These are phyloP conservation scores for Hippocampus zosterae DNA, from an alignment of 2,113 vertebrate genomes.

Conservation along the genomic window DNA sequence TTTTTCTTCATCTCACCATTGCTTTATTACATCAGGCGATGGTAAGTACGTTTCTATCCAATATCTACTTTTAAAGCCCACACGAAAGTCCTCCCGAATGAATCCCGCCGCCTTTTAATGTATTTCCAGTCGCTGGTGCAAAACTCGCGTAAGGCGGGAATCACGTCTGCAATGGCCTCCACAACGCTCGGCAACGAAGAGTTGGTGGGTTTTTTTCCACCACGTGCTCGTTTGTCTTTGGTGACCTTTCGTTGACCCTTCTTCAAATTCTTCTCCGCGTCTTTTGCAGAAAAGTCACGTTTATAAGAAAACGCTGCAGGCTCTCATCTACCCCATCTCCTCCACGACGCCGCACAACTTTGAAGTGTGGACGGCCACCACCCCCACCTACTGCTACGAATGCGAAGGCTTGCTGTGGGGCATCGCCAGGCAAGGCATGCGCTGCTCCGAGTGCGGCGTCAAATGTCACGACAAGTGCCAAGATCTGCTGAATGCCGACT, in stretches of 20 bases:
- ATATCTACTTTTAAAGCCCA: not conserved
- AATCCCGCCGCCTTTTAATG: not conserved
- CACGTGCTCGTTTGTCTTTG: not conserved
- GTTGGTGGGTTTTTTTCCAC: slow-evolving; percentile 76
- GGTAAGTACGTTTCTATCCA: slow-evolving; percentile 45
- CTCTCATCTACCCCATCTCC: slow-evolving; percentile 98
- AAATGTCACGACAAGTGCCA: slow-evolving; percentile 99
- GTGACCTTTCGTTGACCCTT: too few relatives aligned
- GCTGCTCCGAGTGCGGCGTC: slow-evolving; percentile 93
- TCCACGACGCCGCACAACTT: slow-evolving; percentile 98
- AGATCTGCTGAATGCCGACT: slow-evolving; percentile 95
- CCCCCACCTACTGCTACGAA: slow-evolving; percentile 97
- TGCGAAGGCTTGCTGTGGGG: slow-evolving; percentile 98
- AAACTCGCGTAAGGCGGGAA: slow-evolving; percentile 90
- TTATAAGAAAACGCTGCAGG: slow-evolving; percentile 98
- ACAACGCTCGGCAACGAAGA: slow-evolving; percentile 97
- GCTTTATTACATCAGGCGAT: slow-evolving; percentile 51
- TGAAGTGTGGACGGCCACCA: slow-evolving; percentile 98
- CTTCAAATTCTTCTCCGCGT: not conserved
- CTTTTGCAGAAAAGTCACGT: slow-evolving; percentile 90
- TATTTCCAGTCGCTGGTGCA: slow-evolving; percentile 85
- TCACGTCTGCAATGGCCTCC: slow-evolving; percentile 91
- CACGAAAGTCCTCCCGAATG: not conserved
- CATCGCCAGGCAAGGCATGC: slow-evolving; percentile 97
- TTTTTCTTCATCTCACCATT: slow-evolving; percentile 12